Percentiles rank a stretch among this genome's conserved stretches.
Evolutionary conservation across 2,113 vertebrate genomes (phyloP).

Genomic region (Dolichotis patagonum): DNA sequence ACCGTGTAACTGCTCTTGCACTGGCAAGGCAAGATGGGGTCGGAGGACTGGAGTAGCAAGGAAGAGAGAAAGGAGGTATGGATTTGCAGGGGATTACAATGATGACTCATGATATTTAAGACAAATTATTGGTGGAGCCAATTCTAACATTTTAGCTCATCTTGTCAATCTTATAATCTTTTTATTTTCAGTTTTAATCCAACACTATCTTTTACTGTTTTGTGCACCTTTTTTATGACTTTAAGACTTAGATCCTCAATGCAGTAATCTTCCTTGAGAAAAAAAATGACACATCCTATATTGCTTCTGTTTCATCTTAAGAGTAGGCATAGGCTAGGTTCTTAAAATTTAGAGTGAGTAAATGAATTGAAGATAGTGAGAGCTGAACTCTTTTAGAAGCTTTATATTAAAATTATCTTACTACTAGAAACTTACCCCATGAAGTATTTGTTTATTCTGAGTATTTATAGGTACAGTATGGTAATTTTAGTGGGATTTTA

Average conservation of each 20-base stretch:
- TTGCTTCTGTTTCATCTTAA: constrained; percentile 10
- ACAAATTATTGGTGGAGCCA: neutral
- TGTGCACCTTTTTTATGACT: neutral
- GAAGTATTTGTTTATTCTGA: constrained; percentile 75
- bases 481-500: constrained; percentile 80
- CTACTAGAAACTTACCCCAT: constrained; percentile 57
- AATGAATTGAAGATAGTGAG: neutral
- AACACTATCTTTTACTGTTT: neutral
- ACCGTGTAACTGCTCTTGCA: neutral
- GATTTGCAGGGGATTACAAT: neutral
- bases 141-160: neutral
- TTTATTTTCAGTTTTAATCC: constrained; percentile 1
- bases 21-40: rapidly evolving
- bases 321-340: neutral
- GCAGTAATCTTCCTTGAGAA: neutral
- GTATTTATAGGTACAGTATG: constrained; percentile 78
- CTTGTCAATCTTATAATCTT: neutral
- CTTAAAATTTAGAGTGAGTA: neutral
- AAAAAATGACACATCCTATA: neutral
- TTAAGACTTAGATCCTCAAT: constrained; percentile 20
- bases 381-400: constrained; percentile 48
- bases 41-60: neutral
- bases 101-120: neutral
- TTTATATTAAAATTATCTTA: constrained; percentile 49
- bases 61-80: neutral